Percentiles rank a stretch among this genome's conserved stretches.
These are phyloP conservation scores for Polydrusus tereticollis DNA, from an alignment of 2,888 invertebrate genomes.

Conservation along the genomic window DNA sequence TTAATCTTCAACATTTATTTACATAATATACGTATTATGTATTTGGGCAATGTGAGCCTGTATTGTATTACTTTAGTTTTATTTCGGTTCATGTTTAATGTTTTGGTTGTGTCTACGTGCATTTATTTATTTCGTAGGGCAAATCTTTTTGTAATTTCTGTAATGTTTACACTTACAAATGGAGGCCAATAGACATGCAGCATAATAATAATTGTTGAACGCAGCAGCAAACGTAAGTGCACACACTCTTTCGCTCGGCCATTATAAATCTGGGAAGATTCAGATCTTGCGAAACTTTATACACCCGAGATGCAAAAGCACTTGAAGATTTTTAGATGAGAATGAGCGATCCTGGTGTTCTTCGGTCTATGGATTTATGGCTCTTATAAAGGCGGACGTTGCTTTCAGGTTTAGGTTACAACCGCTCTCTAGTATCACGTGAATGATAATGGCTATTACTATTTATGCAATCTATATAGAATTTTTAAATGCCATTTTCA, in stretches of 20 bases:
- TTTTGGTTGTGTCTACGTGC: no score
- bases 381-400: slow-evolving; percentile 35
- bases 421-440: not conserved
- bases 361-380: slow-evolving; percentile 45
- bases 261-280: slow-evolving; percentile 47
- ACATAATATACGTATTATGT: no score
- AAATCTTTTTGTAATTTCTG: no score
- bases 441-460: not conserved
- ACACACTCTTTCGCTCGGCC: slow-evolving; percentile 27
- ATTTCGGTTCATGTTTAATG: no score
- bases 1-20: no score
- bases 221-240: slow-evolving; percentile 27
- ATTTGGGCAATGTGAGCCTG: no score
- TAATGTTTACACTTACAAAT: no score
- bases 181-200: not conserved
- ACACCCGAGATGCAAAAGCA: slow-evolving; percentile 49
- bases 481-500: no score
- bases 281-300: slow-evolving; percentile 48
- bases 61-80: no score
- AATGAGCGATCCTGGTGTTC: slow-evolving; percentile 42
- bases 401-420: slow-evolving; percentile 37
- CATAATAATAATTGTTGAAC: slow-evolving; percentile 16
- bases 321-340: slow-evolving; percentile 49
- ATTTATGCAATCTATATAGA: not conserved
- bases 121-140: no score